Conservation (phyloP, 2,113 vertebrate species). For the Actenoides lindsayi region DNA sequence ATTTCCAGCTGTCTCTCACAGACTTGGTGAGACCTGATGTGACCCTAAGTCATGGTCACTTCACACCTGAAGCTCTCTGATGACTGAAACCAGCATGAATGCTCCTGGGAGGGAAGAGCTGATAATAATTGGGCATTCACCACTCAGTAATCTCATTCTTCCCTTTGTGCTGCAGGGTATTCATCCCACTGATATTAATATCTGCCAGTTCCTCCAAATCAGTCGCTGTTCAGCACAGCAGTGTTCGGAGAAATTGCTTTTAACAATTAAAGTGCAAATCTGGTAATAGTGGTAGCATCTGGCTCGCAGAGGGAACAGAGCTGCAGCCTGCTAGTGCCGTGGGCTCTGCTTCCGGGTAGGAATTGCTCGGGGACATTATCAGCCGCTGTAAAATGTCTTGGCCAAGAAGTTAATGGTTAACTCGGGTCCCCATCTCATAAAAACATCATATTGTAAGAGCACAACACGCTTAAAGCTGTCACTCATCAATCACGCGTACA, state of each 20-base stretch:
- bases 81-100: background rate
- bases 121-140: background rate
- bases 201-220: background rate
- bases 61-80: background rate
- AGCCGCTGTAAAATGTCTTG: constrained; percentile 57
- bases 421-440: background rate
- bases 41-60: background rate
- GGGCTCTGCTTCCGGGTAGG: constrained; percentile 13
- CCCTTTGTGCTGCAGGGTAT: background rate
- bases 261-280: background rate
- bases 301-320: background rate
- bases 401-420: constrained; percentile 71
- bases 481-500: background rate
- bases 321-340: background rate
- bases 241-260: background rate
- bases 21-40: background rate
- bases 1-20: background rate
- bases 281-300: background rate
- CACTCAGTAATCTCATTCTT: background rate
- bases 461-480: background rate
- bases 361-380: constrained; percentile 31
- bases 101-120: background rate
- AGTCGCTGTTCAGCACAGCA: background rate
- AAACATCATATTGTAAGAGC: constrained; percentile 15
- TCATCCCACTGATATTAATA: background rate